Evolutionary conservation across 1,140 invertebrate genomes (phyloP), one percentile per base, ranked within the genome.

Genomic region (Acarapis woodi): DNA sequence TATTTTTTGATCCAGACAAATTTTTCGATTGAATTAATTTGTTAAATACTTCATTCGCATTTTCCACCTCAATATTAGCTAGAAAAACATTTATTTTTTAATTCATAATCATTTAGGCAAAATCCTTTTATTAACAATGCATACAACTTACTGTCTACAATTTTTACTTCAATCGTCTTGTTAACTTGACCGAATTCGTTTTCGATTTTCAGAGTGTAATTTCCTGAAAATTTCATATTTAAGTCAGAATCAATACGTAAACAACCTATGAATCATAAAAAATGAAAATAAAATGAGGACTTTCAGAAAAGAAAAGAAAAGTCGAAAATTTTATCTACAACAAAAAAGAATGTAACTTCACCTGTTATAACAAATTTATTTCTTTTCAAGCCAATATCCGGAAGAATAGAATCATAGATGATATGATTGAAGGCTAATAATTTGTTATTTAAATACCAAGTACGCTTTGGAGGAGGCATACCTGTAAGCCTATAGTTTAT

Each of bases 401-500:
- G 28, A 14, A 15, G 9, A 14, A 32, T 6, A 41, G n/a, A 12
- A 31, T 37, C 36, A 10, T 20, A 18, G 15, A 37, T 37, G 14
- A 33, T 20, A 33, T 38, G 5, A 9, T 34, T 26, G 15, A 36
- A 28, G 6, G 32, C n/a, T 6, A 53, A 15, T 2, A n/a, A 34
- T 32, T 48, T 32, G 5, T 47, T 44, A 29, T 51, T 45, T 16
- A 40, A 40, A 23, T 38, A 48, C 52, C 52, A 53, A 3, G 29
- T 35, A 25, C 47, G 36, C 4, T 35, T 45, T 18, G 49, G 46
- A 22, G 41, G 35, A 2, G 52, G 52, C 24, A 48, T 46, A 15
- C 49, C 50, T 4, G 42, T 42, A 0, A 53, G 43, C 19, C 46
- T 42, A 32, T 51, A 53, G 2, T 44, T 31, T 19, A 53, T 49